Evolutionary conservation across 1,140 invertebrate species (phyloP), one percentile per base, ranked within the genome.

Genomic region (Megathymus violae): DNA sequence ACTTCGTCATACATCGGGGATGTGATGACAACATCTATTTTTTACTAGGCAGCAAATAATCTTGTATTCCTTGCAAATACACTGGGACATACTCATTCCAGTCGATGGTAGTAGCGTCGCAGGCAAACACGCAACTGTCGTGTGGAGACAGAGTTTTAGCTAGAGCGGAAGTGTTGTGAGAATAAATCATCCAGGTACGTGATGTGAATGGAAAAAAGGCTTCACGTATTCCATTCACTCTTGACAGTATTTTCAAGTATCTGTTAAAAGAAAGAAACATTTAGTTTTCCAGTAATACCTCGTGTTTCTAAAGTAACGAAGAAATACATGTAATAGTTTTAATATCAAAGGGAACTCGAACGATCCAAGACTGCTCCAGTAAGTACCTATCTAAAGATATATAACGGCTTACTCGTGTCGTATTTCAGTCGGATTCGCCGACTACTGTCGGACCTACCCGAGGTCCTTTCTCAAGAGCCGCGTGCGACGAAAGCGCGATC

Each of bases 21-120:
- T 15, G 10, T 5, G 34, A 13, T 25, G 16, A 9, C 5, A 10
- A 25, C 16, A 56, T n/a, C 3, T 10, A 58, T 10, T 58, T 10
- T 34, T 61, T 16, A 11, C 22, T n/a, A n/a, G n/a, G 25, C 27
- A 64, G 9, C 15, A 78, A 46, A 52, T 65, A 78, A n/a, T 54
- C 50, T 14, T 46, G 25, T 7, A 80, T 72, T 0, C 78, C 74
- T 3, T 46, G 15, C 2, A 65, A 64, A n/a, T 80, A 78, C 3
- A 17, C 62, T 1, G 63, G 52, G 0, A 76, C 68, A 10, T 76
- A 76, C 2, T 72, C 40, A 7, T 67, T 15, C 76, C 78, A 80
- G 2, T 71, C 38, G 5, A 80, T 68, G 7, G 50, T 41, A 0
- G 44, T 15, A 2, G 71, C 67, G 27, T 78, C 50, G 14, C 64